phyloP scores from a whole-genome alignment of 2,888 invertebrate species.

The Agrotis exclamationis region DNA sequence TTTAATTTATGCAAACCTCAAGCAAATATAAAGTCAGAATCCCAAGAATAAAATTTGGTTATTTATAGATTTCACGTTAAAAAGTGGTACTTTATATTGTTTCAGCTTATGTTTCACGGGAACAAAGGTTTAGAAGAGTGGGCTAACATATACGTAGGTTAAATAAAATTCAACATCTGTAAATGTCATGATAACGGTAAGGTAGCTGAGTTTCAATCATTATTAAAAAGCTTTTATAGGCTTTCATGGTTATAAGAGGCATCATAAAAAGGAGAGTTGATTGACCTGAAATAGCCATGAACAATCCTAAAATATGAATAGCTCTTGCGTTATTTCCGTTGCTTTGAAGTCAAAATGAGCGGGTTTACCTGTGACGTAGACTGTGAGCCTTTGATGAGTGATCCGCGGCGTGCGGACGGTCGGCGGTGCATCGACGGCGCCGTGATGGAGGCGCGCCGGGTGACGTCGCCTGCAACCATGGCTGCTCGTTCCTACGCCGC shows the following conservation, averaged over 20 bases:
- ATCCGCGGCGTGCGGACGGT: constrained; percentile 91
- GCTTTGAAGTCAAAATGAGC: constrained; percentile 8
- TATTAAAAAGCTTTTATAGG: constrained; percentile 43
- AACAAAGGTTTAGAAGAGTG: constrained; percentile 14
- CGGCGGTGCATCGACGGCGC: constrained; percentile 90
- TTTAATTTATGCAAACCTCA: not conserved
- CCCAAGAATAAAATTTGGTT: constrained; percentile 1
- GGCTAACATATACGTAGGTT: not conserved
- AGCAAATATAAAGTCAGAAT: not conserved
- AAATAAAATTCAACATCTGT: constrained; percentile 16
- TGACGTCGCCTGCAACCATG: constrained; percentile 89
- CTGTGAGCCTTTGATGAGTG: constrained; percentile 90
- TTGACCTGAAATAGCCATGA: constrained; percentile 21
- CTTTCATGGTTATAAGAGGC: constrained; percentile 17
- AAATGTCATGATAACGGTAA: constrained; percentile 10
- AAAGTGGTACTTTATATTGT: constrained; percentile 7
- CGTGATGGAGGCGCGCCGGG: constrained; percentile 88
- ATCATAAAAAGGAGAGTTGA: constrained; percentile 35
- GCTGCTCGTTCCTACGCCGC: constrained; percentile 58
- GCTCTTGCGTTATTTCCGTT: constrained; percentile 3
- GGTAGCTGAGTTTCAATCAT: constrained; percentile 26
- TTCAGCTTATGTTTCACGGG: not conserved
- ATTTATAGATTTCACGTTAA: not conserved
- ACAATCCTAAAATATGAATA: constrained; percentile 13
- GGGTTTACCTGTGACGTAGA: constrained; percentile 85